These are phyloP conservation scores for Phanerotoma sp. DNA, from an alignment of 2,888 invertebrate species.

Conservation along the genomic window DNA sequence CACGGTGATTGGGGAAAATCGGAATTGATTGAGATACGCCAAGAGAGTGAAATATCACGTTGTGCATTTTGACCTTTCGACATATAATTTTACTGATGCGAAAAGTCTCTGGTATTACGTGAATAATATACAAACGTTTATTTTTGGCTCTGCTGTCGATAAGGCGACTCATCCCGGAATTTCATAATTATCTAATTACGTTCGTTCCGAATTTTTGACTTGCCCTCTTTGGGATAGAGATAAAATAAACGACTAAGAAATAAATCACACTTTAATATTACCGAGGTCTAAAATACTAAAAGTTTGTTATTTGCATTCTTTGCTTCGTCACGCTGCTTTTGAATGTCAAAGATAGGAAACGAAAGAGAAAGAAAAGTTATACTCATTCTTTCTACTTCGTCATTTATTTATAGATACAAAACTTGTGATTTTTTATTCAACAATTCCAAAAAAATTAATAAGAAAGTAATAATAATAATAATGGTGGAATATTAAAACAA, in stretches of 20 bases:
- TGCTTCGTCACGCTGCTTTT: neutral
- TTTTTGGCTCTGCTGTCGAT: constrained; percentile 14
- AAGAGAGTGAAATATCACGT: neutral
- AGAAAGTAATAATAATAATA: no score
- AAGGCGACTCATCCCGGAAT: constrained; percentile 16
- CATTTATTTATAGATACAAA: constrained; percentile 11
- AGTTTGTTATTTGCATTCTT: constrained; percentile 22
- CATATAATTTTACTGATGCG: neutral
- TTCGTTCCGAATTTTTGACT: constrained; percentile 22
- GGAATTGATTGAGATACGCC: neutral
- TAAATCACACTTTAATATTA: constrained; percentile 29
- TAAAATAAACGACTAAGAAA: constrained; percentile 23
- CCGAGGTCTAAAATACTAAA: constrained; percentile 14
- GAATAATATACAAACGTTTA: constrained; percentile 26
- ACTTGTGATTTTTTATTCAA: constrained; percentile 9
- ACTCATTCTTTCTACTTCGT: constrained; percentile 6
- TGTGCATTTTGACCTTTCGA: neutral
- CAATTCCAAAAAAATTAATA: constrained; percentile 2
- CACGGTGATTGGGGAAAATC: neutral
- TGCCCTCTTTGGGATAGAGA: neutral
- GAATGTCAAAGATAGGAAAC: constrained; percentile 5
- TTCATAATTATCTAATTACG: constrained; percentile 34
- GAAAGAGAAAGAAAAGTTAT: constrained; percentile 1
- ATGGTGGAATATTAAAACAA: no score
- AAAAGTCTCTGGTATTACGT: constrained; percentile 18